Evolutionary conservation across 2,888 invertebrate genomes (phyloP), one percentile per base, ranked within the genome.

Genomic region (Hirtodrosophila alboralis): DNA sequence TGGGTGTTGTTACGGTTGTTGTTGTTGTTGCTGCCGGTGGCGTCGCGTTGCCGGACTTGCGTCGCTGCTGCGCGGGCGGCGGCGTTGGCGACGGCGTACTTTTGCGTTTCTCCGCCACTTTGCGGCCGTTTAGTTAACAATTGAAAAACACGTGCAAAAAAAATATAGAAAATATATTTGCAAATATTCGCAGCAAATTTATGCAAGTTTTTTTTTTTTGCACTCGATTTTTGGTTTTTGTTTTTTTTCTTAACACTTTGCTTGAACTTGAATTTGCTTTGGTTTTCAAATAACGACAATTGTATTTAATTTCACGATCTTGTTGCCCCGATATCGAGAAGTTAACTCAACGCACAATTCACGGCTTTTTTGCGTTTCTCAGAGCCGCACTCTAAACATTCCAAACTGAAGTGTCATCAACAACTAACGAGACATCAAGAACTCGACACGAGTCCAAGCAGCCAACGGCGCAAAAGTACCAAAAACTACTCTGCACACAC

Each of bases 371-470:
- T 54, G 64, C 57, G 60, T 75, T 78, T 75, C 65, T n/a, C n/a
- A n/a, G n/a, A 61, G 83, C 75, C 80, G 87, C 84, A 87, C 77
- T 87, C 85, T 86, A 68, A 84, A 76, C 87, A 83, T 84, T 75
- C 85, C 85, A 87, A 90, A 87, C 84, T 90, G 89, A 90, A 90
- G 90, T 90, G 88, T 89, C 90, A 89, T 90, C 90, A 89, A 90
- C 89, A 90, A 90, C 90, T 90, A 89, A 88, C 88, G 87, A 87
- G 81, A 84, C 81, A 88, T 84, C 87, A 89, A 89, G 89, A 90
- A 88, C 87, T 88, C 89, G 87, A 87, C 78, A 86, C 87, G 86
- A 88, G 86, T 84, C 87, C 88, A 88, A 87, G 83, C 87, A 78
- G 73, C 77, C 76, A 86, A 81, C 84, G 75, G 71, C 81, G 68